A percentile compares a stretch with the other conserved stretches of the same genome.
phyloP scores from a whole-genome alignment of 2,888 invertebrate genomes.

The Rhorus exstirpatorius region DNA sequence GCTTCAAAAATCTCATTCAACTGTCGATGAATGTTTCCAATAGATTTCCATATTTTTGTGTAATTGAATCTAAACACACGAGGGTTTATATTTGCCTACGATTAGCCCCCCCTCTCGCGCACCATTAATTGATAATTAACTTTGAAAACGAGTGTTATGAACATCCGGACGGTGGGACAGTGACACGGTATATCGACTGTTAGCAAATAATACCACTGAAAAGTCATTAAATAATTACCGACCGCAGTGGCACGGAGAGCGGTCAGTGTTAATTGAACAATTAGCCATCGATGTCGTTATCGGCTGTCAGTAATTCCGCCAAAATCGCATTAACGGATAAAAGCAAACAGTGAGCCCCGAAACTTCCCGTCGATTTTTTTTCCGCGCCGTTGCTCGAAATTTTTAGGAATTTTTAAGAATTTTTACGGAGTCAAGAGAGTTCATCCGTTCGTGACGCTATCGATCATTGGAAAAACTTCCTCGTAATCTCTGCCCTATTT shows the following conservation, averaged over 20 bases:
- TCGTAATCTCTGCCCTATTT: not conserved
- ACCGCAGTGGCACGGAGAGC: constrained; percentile 67
- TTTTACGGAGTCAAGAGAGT: not conserved
- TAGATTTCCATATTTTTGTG: too few species aligned
- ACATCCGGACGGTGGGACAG: constrained; percentile 1
- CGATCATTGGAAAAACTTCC: not conserved
- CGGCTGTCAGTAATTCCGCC: constrained; percentile 47
- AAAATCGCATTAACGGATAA: too few species aligned
- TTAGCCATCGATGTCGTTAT: constrained; percentile 74
- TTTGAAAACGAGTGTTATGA: constrained; percentile 57
- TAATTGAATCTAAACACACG: too few species aligned
- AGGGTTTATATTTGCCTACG: too few species aligned
- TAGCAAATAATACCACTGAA: constrained; percentile 64
- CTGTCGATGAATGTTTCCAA: too few species aligned
- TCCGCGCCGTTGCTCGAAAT: not conserved
- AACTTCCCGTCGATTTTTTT: not conserved
- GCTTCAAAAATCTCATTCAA: too few species aligned
- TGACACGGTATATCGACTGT: constrained; percentile 13
- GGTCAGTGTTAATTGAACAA: constrained; percentile 78
- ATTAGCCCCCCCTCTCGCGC: constrained; percentile 57
- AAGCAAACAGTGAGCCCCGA: not conserved
- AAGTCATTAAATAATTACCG: constrained; percentile 80
- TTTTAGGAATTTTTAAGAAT: not conserved
- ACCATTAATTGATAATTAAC: constrained; percentile 65
- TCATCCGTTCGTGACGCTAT: not conserved